These are phyloP conservation scores for Lasius fuliginosus DNA, from an alignment of 2,888 invertebrate species.

Conservation along the genomic window DNA sequence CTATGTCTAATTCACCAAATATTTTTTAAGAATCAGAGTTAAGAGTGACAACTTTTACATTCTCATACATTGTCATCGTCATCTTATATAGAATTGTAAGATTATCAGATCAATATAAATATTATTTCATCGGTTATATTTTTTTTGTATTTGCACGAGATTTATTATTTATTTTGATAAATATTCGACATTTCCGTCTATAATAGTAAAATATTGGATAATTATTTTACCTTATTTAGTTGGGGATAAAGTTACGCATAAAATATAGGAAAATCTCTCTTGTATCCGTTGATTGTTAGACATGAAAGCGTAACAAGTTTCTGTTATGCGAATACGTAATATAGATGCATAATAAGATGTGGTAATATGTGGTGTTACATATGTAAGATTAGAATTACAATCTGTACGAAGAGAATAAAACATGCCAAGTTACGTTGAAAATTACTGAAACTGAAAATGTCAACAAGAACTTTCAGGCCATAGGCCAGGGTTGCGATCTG, in stretches of 20 bases:
- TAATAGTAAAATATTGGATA: background rate
- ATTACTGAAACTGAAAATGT: conserved; percentile 33
- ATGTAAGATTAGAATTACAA: conserved; percentile 20
- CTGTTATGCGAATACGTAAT: background rate
- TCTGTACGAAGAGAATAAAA: background rate
- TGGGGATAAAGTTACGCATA: background rate
- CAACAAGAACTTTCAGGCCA: conserved; percentile 39
- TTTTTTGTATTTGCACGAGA: background rate
- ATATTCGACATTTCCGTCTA: background rate
- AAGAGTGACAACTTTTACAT: background rate
- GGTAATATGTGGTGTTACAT: conserved; percentile 33
- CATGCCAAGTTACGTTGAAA: background rate
- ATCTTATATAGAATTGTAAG: background rate
- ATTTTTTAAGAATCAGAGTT: background rate
- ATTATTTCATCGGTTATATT: background rate
- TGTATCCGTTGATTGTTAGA: background rate
- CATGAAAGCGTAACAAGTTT: background rate
- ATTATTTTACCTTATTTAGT: background rate
- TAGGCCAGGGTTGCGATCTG: conserved; percentile 26
- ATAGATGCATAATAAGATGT: conserved; percentile 21
- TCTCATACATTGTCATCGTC: background rate
- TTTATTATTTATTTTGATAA: background rate
- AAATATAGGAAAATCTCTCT: background rate
- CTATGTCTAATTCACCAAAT: background rate
- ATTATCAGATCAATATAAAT: background rate